phyloP scores from a whole-genome alignment of 1,140 invertebrate genomes.

The Trichonephila clavata region DNA sequence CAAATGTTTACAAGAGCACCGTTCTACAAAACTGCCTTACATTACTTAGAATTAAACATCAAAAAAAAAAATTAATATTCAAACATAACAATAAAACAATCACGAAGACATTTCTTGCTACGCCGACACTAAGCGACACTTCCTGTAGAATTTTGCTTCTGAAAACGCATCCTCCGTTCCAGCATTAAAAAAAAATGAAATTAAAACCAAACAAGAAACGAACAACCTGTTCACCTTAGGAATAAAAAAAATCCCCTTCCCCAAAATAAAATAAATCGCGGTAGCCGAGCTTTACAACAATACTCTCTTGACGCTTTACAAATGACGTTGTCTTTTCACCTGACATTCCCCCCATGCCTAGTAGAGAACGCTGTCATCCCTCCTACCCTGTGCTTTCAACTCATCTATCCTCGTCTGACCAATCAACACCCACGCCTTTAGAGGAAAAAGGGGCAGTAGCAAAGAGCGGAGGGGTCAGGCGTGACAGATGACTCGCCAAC shows the following conservation, averaged over 20 bases:
- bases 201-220: neutral
- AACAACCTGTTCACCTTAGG: conserved; percentile 51
- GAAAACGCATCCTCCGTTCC: neutral
- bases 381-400: conserved; percentile 36
- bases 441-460: conserved; percentile 37
- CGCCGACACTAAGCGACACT: neutral
- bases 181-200: neutral
- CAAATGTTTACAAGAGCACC: neutral
- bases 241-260: conserved; percentile 14
- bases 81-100: neutral
- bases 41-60: neutral
- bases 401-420: conserved; percentile 71
- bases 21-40: neutral
- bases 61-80: neutral
- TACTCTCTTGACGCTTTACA: conserved; percentile 74
- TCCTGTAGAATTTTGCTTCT: neutral
- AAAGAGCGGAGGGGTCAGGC: conserved; percentile 39
- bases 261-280: conserved; percentile 62
- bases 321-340: conserved; percentile 70
- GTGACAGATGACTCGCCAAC: conserved; percentile 25
- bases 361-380: too few relatives aligned
- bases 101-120: neutral
- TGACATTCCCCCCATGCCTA: conserved; percentile 32
- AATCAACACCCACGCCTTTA: conserved; percentile 67
- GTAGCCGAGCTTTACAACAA: conserved; percentile 62